Conservation (phyloP, 2,113 vertebrate species). For the Hippocampus barbouri region DNA sequence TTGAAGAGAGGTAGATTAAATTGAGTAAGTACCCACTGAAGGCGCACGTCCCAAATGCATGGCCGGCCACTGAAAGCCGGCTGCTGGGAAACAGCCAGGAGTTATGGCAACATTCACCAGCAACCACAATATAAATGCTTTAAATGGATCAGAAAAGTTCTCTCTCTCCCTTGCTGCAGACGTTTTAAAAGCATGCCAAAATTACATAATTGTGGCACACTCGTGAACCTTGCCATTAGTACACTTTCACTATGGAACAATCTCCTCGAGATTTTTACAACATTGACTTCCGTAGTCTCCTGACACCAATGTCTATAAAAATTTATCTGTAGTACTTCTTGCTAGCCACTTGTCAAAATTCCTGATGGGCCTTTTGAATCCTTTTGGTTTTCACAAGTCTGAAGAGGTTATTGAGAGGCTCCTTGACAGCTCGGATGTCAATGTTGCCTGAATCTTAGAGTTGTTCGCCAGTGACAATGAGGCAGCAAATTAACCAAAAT, state of each 20-base stretch:
- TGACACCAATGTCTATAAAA: slow-evolving; percentile 26
- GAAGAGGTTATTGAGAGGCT: slow-evolving; percentile 8
- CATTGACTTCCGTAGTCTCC: slow-evolving; percentile 18
- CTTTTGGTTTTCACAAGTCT: slow-evolving; percentile 42
- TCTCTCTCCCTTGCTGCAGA: slow-evolving; percentile 19
- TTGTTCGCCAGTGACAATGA: slow-evolving; percentile 6
- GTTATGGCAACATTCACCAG: slow-evolving; percentile 18
- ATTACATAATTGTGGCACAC: slow-evolving; percentile 42
- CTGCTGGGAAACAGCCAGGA: slow-evolving; percentile 7
- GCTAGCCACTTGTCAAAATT: slow-evolving; percentile 59
- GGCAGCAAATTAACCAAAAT: slow-evolving; percentile 5
- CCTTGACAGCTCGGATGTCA: slow-evolving; percentile 16
- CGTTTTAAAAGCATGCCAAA: slow-evolving; percentile 29
- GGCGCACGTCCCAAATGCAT: too few relatives aligned
- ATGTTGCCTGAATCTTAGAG: slow-evolving; percentile 4
- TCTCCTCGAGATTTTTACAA: slow-evolving; percentile 52
- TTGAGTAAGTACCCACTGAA: too few relatives aligned
- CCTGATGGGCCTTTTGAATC: slow-evolving; percentile 34
- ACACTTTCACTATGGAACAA: slow-evolving; percentile 57
- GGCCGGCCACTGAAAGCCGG: not conserved
- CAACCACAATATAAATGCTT: slow-evolving; percentile 7
- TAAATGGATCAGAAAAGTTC: not conserved
- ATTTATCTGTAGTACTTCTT: slow-evolving; percentile 51
- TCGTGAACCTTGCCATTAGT: slow-evolving; percentile 4
- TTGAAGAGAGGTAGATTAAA: too few relatives aligned